Base-by-base conservation (phyloP, 2,888 invertebrate species). In the Apodemia duryi region DNA sequence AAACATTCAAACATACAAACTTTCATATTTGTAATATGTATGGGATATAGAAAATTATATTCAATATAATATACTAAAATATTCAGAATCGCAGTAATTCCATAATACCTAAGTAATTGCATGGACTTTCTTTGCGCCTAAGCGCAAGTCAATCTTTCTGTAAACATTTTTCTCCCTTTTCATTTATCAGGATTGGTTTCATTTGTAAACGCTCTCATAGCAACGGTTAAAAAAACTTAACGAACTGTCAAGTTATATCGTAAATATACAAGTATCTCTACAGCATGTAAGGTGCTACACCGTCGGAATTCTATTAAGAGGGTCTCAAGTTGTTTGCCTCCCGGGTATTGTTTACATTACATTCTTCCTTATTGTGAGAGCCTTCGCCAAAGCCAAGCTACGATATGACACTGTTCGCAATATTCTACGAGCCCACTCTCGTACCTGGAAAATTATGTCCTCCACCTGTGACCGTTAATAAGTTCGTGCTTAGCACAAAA, bases 241-340 rank as follows among this genome's bases (percentile, higher is more conserved):
- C 54, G 29, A 54, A 54, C 29, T 54, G 29, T 54, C 54, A 54
- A 54, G 54, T 29, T 13, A 57, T 32, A 32, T 57, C 7, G 32
- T 57, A 57, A 57, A 32, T 32, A 32, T 57, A 57, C 29, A 57
- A 57, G 6, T 57, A 57, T 57, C 57, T 57, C 32, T 57, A 32
- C 32, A 57, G 7, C 32, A 13, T 57, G 57, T 57, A 57, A 57
- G 57, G 57, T 57, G 57, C 57, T 57, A 57, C 11, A 57, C 9
- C 32, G 82, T 83, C 83, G 80, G 80, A 83, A 86, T 85, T 84
- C 84, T 85, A 84, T 86, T 85, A 84, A 82, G 82, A 81, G 79
- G 78, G 82, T 80, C 84, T 83, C 81, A 82, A 82, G 78, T 79
- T 83, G 83, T 85, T 84, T 85, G 82, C 78, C 78, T 74, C 73